phyloP scores from a whole-genome alignment of 2,888 invertebrate species.

The Eurytoma californica region DNA sequence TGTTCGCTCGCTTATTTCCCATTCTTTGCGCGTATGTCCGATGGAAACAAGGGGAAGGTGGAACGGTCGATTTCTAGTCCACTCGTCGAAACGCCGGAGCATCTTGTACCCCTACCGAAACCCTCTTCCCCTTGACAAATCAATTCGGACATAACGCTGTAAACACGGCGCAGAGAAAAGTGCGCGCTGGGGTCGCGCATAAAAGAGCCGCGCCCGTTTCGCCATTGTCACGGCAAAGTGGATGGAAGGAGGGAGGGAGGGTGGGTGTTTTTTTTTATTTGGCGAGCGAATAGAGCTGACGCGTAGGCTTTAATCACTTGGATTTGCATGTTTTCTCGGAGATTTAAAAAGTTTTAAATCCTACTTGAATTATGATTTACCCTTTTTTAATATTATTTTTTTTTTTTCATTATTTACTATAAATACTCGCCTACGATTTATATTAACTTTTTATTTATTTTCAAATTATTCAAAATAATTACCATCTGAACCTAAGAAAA shows the following conservation, averaged over 20 bases:
- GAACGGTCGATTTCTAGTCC: constrained; percentile 66
- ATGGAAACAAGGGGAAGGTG: constrained; percentile 53
- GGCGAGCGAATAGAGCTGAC: neutral
- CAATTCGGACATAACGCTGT: constrained; percentile 72
- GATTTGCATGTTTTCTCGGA: constrained; percentile 28
- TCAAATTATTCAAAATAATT: neutral
- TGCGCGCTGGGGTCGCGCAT: neutral
- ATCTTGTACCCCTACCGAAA: constrained; percentile 44
- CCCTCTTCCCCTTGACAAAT: constrained; percentile 67
- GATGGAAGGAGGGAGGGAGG: constrained; percentile 23
- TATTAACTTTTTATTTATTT: no score
- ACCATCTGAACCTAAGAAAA: neutral
- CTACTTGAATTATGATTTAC: no score
- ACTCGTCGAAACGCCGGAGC: constrained; percentile 58
- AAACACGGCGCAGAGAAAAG: constrained; percentile 64
- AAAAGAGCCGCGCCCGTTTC: constrained; percentile 21
- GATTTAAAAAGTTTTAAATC: no score
- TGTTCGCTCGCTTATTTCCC: constrained; percentile 59
- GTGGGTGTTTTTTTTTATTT: constrained; percentile 6
- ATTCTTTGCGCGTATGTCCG: neutral
- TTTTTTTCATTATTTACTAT: no score
- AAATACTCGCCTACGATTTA: no score
- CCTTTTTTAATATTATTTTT: no score
- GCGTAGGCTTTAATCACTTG: constrained; percentile 15
- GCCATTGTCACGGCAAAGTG: constrained; percentile 38